These are phyloP conservation scores for Ferdinandea cuprea DNA, from an alignment of 2,888 invertebrate species.

Conservation along the genomic window DNA sequence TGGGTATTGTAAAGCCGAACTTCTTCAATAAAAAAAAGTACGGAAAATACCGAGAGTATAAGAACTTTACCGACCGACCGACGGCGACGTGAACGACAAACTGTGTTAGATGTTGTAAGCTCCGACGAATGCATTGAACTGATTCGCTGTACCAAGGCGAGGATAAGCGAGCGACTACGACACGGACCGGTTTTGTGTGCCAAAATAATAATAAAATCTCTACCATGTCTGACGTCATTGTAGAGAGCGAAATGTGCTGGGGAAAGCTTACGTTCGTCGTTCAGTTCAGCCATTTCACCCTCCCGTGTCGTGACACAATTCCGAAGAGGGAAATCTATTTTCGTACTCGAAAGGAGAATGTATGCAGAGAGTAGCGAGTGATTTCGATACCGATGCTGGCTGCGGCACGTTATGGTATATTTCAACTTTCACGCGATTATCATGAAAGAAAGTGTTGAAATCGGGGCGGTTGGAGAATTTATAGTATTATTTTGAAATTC, in stretches of 20 bases:
- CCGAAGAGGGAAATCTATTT: constrained; percentile 63
- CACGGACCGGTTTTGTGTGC: constrained; percentile 58
- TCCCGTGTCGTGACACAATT: constrained; percentile 59
- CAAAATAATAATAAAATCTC: constrained; percentile 47
- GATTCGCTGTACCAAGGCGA: constrained; percentile 47
- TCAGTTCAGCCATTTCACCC: constrained; percentile 6
- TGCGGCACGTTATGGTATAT: constrained; percentile 50
- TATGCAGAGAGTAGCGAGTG: background rate
- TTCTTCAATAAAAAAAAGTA: constrained; percentile 17
- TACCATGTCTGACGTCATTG: constrained; percentile 66
- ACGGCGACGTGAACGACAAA: background rate
- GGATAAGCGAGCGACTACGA: constrained; percentile 33
- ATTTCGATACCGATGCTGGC: constrained; percentile 4
- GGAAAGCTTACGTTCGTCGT: constrained; percentile 36
- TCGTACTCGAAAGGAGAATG: constrained; percentile 25
- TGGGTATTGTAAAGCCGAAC: background rate
- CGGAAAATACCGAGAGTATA: constrained; percentile 4
- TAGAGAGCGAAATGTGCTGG: constrained; percentile 44
- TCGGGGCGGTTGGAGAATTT: constrained; percentile 22
- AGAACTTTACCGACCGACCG: background rate
- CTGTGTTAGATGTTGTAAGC: constrained; percentile 33
- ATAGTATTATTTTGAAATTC: constrained; percentile 15
- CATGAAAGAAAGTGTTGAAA: constrained; percentile 55
- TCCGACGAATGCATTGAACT: constrained; percentile 69
- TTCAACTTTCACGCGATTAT: constrained; percentile 57